phyloP scores from a whole-genome alignment of 2,113 vertebrate genomes.

The Lathamus discolor region DNA sequence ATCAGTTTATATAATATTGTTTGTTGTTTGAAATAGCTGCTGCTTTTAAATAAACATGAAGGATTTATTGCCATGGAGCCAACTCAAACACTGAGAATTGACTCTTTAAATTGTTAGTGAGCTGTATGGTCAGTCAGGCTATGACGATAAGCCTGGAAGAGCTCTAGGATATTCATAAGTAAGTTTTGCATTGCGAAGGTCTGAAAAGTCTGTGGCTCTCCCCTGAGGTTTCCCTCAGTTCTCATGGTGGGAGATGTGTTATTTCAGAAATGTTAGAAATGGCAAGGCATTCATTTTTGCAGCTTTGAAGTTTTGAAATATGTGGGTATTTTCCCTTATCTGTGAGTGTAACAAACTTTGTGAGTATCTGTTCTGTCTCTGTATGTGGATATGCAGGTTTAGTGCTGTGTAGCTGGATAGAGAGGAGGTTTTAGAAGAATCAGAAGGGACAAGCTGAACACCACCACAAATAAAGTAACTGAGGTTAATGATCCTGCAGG shows the following conservation, averaged over 20 bases:
- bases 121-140: background rate
- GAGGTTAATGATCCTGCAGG: background rate
- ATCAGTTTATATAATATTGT: background rate
- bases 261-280: background rate
- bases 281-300: background rate
- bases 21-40: background rate
- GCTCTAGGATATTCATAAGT: background rate
- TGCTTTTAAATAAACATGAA: background rate
- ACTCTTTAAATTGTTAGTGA: background rate
- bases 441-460: background rate
- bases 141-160: background rate
- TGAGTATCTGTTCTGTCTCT: background rate
- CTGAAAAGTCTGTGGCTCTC: background rate
- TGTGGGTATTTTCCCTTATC: background rate
- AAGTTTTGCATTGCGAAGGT: background rate
- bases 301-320: background rate
- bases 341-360: background rate
- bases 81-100: background rate
- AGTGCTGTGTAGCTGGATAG: background rate
- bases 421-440: background rate
- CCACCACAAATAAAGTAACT: background rate
- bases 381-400: background rate
- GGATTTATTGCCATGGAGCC: background rate
- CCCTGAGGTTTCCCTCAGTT: background rate
- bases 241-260: background rate